These are phyloP conservation scores for Gila robusta DNA, from an alignment of 2,797 vertebrate species.

Conservation along the genomic window DNA sequence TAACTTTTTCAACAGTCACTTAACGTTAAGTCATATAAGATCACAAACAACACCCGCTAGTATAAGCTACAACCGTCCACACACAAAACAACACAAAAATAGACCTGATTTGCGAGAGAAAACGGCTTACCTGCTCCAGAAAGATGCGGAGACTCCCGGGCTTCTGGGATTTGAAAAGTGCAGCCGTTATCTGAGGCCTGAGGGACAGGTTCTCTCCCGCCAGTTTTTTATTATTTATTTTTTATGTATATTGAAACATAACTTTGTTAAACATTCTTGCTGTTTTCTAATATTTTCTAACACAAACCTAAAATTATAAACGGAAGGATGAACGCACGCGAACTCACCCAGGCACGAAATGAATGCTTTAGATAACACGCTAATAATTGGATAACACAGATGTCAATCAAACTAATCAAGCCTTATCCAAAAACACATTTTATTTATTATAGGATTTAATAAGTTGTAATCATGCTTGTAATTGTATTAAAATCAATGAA, in stretches of 20 bases:
- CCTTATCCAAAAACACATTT: neutral
- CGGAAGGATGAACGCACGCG: neutral
- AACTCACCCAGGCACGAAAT: neutral
- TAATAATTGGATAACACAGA: neutral
- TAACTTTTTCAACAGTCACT: neutral
- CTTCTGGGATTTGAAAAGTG: neutral
- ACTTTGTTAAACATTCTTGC: neutral
- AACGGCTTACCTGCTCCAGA: neutral
- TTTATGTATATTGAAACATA: neutral
- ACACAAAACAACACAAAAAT: neutral
- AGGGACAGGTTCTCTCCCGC: neutral
- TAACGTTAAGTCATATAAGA: neutral
- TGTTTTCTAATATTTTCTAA: neutral
- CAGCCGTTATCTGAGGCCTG: neutral
- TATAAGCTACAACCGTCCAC: neutral
- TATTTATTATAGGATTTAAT: neutral
- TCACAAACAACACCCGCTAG: neutral
- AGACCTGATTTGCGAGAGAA: neutral
- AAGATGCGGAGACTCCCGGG: neutral
- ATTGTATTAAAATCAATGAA: neutral
- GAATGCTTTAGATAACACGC: neutral
- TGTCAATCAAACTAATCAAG: conserved; percentile 3
- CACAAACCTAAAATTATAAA: neutral
- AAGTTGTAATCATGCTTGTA: neutral
- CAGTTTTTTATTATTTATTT: too few relatives aligned